These are phyloP conservation scores for Elanus axillaris DNA, from an alignment of 2,113 vertebrate species.

Conservation along the genomic window DNA sequence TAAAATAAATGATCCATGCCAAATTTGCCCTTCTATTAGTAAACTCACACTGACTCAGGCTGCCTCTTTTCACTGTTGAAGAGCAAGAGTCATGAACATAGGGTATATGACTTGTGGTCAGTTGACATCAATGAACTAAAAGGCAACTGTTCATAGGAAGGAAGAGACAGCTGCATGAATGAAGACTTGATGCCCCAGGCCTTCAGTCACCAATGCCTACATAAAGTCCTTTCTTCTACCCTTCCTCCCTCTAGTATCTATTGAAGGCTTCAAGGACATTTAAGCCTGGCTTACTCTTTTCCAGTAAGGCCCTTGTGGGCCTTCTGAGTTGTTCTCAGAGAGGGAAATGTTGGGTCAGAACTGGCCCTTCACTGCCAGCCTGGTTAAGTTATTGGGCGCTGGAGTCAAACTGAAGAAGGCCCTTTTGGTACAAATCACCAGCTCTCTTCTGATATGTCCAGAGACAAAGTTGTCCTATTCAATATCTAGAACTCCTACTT, in stretches of 20 bases:
- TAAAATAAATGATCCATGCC: background rate
- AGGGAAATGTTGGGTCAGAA: no score
- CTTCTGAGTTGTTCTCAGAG: no score
- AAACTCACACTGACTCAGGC: background rate
- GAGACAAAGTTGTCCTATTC: background rate
- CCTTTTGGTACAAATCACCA: background rate
- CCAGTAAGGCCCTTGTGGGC: no score
- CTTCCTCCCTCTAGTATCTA: background rate
- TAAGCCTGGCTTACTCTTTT: background rate
- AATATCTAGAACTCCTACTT: background rate
- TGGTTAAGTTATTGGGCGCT: no score
- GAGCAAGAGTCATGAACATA: background rate
- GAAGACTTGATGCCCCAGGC: background rate
- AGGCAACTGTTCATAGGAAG: background rate
- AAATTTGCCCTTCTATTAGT: background rate
- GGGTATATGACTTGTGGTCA: background rate
- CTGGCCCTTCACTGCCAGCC: no score
- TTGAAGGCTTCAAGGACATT: background rate
- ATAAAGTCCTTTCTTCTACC: background rate
- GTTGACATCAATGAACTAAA: background rate
- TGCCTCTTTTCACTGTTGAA: background rate
- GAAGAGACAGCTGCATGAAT: background rate
- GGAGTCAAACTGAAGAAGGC: no score
- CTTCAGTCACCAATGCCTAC: background rate
- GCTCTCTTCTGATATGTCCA: background rate